These are phyloP conservation scores for Calidris pugnax DNA, from an alignment of 2,113 vertebrate genomes.

Conservation along the genomic window DNA sequence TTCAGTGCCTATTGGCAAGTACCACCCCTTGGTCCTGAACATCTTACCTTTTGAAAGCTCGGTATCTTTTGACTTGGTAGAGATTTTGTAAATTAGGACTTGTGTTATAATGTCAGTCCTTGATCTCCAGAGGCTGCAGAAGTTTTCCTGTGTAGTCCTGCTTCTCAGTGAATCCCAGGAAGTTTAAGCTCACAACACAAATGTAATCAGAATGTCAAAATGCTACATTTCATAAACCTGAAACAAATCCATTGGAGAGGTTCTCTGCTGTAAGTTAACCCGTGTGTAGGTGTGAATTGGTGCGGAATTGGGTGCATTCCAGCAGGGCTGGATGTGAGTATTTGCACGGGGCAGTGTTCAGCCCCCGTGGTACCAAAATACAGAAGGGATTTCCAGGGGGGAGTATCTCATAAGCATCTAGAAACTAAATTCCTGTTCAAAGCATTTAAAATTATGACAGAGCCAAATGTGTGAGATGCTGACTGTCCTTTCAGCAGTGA, in stretches of 20 bases:
- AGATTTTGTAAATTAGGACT: not conserved
- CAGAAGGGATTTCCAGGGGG: not conserved
- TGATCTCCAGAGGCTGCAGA: not conserved
- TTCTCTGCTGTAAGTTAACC: not conserved
- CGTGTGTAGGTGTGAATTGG: fast-evolving
- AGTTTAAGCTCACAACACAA: not conserved
- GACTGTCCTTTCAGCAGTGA: not conserved
- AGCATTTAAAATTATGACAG: not conserved
- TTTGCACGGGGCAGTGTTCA: not conserved
- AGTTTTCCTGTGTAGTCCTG: not conserved
- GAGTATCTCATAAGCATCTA: not conserved
- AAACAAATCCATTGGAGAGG: not conserved
- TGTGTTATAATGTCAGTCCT: not conserved
- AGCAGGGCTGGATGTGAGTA: not conserved
- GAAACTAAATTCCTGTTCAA: not conserved
- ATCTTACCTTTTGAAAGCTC: not conserved
- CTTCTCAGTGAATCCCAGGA: not conserved
- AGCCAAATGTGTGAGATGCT: not conserved
- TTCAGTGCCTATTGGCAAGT: not conserved
- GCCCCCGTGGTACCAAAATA: not conserved
- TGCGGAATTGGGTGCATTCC: fast-evolving
- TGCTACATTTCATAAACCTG: not conserved
- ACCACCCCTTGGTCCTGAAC: not conserved
- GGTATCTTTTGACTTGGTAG: not conserved
- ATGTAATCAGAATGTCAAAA: not conserved